A percentile compares a stretch with the other conserved stretches of the same genome.
phyloP scores from a whole-genome alignment of 1,140 invertebrate species.

The Physella acuta region DNA sequence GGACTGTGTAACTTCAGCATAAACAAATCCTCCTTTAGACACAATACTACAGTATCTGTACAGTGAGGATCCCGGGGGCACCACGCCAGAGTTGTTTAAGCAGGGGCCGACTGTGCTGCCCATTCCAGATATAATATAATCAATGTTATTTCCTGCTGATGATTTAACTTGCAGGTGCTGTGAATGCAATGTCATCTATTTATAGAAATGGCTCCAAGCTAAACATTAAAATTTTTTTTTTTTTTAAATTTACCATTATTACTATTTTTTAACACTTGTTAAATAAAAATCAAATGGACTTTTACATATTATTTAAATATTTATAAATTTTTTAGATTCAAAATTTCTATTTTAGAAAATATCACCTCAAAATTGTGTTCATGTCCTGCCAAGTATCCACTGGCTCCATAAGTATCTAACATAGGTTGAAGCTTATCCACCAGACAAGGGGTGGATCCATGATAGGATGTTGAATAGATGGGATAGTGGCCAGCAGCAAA shows the following conservation, averaged over 20 bases:
- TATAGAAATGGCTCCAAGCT: too few species aligned
- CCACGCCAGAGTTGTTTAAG: slow-evolving; percentile 41
- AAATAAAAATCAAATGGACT: too few species aligned
- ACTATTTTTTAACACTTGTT: too few species aligned
- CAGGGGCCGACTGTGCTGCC: slow-evolving; percentile 57
- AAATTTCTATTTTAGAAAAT: too few species aligned
- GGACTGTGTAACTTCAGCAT: slow-evolving; percentile 43
- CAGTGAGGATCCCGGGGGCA: slow-evolving; percentile 49
- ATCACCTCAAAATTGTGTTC: slow-evolving; percentile 62
- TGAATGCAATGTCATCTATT: not conserved
- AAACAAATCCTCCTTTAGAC: slow-evolving; percentile 56
- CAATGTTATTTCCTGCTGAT: slow-evolving; percentile 38
- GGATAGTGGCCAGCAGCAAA: slow-evolving; percentile 65
- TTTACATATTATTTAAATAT: too few species aligned
- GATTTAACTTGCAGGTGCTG: slow-evolving; percentile 48
- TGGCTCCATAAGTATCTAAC: slow-evolving; percentile 60
- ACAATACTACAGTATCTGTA: slow-evolving; percentile 56
- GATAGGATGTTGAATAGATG: slow-evolving; percentile 62
- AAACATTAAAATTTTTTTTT: too few species aligned
- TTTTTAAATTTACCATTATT: too few species aligned
- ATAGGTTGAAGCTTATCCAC: slow-evolving; percentile 58
- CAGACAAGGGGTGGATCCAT: slow-evolving; percentile 62
- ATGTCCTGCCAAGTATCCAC: slow-evolving; percentile 63
- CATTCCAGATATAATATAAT: slow-evolving; percentile 58
- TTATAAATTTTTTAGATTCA: not conserved